Percentiles rank a stretch among this genome's conserved stretches.
Conservation (phyloP, 2,113 vertebrate species). For the Monarcha castaneiventris region DNA sequence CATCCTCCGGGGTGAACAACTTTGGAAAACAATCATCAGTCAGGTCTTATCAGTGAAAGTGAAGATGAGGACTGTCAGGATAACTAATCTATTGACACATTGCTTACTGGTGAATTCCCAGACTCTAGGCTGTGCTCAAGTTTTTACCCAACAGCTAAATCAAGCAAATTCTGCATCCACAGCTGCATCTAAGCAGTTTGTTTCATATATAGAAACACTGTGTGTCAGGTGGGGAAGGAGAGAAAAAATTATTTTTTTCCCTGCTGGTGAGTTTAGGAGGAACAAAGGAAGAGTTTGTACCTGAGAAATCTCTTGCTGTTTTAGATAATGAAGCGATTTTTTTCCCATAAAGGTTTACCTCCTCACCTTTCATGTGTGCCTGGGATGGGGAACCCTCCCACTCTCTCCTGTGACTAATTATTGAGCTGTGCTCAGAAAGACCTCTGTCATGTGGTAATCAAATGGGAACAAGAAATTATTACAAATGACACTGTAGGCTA, state of each 20-base stretch:
- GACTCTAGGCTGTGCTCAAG: neutral
- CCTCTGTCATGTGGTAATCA: conserved; percentile 24
- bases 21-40: neutral
- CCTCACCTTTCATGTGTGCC: neutral
- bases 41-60: neutral
- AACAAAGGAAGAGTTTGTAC: neutral
- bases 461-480: conserved; percentile 4
- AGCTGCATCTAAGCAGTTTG: neutral
- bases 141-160: neutral
- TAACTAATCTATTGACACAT: neutral
- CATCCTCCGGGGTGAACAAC: neutral
- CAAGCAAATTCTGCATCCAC: neutral
- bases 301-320: neutral
- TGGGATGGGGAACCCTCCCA: neutral
- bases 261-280: neutral
- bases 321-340: conserved; percentile 17
- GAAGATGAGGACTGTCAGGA: neutral
- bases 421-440: neutral
- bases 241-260: neutral
- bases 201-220: neutral
- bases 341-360: neutral
- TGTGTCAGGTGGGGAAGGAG: neutral
- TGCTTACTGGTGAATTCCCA: neutral
- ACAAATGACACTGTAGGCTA: neutral
- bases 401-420: neutral